phyloP scores from a whole-genome alignment of 1,140 invertebrate genomes.

The Ctenoplectra terminalis region DNA sequence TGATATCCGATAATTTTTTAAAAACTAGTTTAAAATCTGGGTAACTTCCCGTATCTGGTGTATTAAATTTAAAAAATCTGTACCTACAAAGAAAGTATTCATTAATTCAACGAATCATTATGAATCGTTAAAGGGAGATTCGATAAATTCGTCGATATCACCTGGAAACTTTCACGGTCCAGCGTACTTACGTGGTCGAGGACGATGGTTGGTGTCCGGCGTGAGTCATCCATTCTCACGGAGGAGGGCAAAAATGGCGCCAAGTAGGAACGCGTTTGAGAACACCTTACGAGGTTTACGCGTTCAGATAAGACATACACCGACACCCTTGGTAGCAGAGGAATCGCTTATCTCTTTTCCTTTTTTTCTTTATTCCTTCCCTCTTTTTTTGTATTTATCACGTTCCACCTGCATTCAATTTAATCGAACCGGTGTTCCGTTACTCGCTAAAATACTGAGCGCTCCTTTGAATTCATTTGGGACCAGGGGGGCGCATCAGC shows the following conservation, averaged over 20 bases:
- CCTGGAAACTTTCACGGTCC: conserved; percentile 28
- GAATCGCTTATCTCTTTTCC: background rate
- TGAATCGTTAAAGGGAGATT: no score
- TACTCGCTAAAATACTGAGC: conserved; percentile 54
- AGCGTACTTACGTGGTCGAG: background rate
- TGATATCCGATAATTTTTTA: no score
- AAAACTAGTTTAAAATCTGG: no score
- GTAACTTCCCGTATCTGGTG: no score
- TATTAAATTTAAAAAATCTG: no score
- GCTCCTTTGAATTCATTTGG: conserved; percentile 43
- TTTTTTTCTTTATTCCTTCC: background rate
- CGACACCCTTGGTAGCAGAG: background rate
- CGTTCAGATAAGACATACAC: conserved; percentile 21
- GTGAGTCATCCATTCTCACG: conserved; percentile 24
- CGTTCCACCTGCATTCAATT: conserved; percentile 36
- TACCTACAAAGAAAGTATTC: no score
- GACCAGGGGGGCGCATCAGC: conserved; percentile 1
- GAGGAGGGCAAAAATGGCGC: conserved; percentile 10
- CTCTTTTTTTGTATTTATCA: conserved; percentile 17
- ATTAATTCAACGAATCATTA: no score
- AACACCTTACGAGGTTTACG: conserved; percentile 37
- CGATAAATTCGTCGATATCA: no score
- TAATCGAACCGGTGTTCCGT: conserved; percentile 64
- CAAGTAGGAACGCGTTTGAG: conserved; percentile 25
- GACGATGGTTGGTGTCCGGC: no score